Evolutionary conservation across 2,113 vertebrate species (phyloP).

Genomic region (Anarrhichthys ocellatus): DNA sequence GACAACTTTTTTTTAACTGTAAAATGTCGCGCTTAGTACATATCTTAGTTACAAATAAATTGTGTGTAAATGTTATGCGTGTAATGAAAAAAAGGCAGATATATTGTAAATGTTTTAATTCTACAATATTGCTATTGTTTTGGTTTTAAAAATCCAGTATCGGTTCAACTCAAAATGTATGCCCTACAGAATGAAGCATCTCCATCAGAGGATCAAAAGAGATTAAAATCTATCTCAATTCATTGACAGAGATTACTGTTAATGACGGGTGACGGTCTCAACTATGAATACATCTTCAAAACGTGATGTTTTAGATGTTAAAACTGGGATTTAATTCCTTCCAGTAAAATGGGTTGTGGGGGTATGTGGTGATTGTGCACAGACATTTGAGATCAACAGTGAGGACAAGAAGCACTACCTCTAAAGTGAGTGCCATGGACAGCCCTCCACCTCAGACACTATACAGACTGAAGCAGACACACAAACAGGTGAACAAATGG

Average conservation of each 20-base stretch:
- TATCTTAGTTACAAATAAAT: neutral
- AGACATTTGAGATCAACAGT: neutral
- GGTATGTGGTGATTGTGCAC: neutral
- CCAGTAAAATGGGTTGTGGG: neutral
- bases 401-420: neutral
- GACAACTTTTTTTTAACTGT: neutral
- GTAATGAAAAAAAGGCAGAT: neutral
- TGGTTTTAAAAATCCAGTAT: neutral
- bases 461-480: constrained; percentile 20
- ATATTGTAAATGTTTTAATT: neutral
- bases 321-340: neutral
- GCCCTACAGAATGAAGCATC: neutral
- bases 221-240: neutral
- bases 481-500: constrained; percentile 56
- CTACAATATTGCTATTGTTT: neutral
- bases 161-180: neutral
- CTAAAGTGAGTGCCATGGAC: neutral
- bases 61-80: neutral
- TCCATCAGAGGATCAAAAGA: neutral
- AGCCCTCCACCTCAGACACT: neutral
- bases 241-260: neutral
- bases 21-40: neutral
- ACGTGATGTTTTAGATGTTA: neutral
- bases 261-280: neutral
- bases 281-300: neutral